A percentile compares a stretch with the other conserved stretches of the same genome.
Conservation (phyloP, 2,888 invertebrate species). For the Eudasyphora cyanicolor region DNA sequence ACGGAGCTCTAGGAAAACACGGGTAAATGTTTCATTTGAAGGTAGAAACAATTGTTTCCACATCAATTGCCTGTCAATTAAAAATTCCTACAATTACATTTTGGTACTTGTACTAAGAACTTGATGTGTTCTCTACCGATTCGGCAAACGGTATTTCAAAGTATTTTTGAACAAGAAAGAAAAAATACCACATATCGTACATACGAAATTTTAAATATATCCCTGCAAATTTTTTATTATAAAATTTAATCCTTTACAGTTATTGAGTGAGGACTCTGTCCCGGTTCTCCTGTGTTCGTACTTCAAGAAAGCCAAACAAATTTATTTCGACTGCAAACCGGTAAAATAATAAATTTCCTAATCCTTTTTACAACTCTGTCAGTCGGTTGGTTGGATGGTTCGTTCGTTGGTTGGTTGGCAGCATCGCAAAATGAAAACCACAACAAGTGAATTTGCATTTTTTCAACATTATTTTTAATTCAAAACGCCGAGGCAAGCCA, state of each 20-base stretch:
- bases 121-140: too few relatives aligned
- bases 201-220: background rate
- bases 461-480: conserved; percentile 38
- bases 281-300: background rate
- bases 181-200: background rate
- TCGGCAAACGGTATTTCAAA: too few relatives aligned
- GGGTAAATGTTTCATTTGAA: too few relatives aligned
- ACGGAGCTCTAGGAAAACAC: too few relatives aligned
- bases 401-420: conserved; percentile 38
- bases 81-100: too few relatives aligned
- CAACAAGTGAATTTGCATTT: conserved; percentile 59
- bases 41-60: too few relatives aligned
- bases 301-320: conserved; percentile 7
- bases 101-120: too few relatives aligned
- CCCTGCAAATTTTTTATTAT: background rate
- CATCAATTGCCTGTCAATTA: too few relatives aligned
- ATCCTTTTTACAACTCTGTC: conserved; percentile 58
- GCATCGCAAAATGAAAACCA: conserved; percentile 28
- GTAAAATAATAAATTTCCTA: conserved; percentile 64
- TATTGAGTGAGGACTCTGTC: background rate
- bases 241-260: background rate
- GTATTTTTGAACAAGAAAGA: background rate
- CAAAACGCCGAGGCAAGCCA: background rate
- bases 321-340: conserved; percentile 53
- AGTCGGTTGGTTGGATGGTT: background rate